These are phyloP conservation scores for Origma solitaria DNA, from an alignment of 2,113 vertebrate species.

Conservation along the genomic window DNA sequence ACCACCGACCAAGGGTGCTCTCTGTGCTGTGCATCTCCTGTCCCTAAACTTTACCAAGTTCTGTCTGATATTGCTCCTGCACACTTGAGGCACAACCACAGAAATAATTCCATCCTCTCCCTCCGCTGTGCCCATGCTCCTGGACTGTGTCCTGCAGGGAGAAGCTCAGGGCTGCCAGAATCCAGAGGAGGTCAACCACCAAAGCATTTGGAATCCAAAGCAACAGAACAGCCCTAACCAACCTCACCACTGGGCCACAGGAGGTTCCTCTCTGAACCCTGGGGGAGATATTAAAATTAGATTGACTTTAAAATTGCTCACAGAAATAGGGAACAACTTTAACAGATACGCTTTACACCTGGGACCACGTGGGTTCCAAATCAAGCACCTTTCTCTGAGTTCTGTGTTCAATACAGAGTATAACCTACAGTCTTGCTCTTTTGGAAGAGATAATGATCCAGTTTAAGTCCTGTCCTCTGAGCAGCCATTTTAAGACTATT, in stretches of 20 bases:
- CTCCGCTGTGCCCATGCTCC: not conserved
- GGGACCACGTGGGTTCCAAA: rapidly evolving
- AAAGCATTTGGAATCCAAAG: not conserved
- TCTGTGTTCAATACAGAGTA: too few relatives aligned
- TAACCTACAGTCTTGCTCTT: not conserved
- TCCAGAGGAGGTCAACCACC: not conserved
- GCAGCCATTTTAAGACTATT: not conserved
- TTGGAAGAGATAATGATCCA: not conserved
- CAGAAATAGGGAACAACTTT: not conserved
- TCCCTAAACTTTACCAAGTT: not conserved
- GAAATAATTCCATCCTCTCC: not conserved
- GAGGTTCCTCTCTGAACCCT: not conserved
- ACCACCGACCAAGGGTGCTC: not conserved
- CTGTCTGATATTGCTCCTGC: not conserved
- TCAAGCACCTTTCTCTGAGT: not conserved
- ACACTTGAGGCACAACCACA: not conserved
- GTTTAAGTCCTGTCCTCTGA: not conserved
- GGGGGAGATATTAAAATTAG: not conserved
- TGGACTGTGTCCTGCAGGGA: not conserved
- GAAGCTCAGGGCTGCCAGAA: not conserved
- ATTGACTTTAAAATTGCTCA: not conserved
- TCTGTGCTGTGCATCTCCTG: not conserved
- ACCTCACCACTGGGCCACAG: rapidly evolving
- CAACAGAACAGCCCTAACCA: not conserved
- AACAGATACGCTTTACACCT: not conserved